Conservation (phyloP, 2,888 invertebrate species). For the Tinea pellionella region DNA sequence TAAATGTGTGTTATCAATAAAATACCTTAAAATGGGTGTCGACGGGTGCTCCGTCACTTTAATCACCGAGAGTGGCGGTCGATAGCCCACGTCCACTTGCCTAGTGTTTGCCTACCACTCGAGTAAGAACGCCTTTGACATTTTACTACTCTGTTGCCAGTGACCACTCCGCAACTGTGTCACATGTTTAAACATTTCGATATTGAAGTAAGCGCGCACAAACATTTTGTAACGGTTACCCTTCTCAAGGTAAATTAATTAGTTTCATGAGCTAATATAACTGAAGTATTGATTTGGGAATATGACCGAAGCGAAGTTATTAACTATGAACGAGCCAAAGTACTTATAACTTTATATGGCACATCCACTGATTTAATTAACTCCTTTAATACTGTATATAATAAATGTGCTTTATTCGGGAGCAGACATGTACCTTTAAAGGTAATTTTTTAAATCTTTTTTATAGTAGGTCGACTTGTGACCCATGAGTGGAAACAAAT, state of each 20-base stretch:
- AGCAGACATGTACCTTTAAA: no score
- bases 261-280: slow-evolving; percentile 19
- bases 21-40: slow-evolving; percentile 53
- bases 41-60: slow-evolving; percentile 55
- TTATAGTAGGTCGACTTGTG: no score
- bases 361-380: neutral
- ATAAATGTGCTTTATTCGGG: neutral
- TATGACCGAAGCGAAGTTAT: neutral
- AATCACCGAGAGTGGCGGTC: slow-evolving; percentile 62
- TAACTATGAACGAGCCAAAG: neutral
- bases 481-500: no score
- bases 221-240: slow-evolving; percentile 23
- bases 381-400: neutral
- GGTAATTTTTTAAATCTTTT: no score
- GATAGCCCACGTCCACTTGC: slow-evolving; percentile 55
- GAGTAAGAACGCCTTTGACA: slow-evolving; percentile 56
- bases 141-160: slow-evolving; percentile 30
- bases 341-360: neutral
- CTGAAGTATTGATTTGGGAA: neutral
- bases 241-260: slow-evolving; percentile 32
- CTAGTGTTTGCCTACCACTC: slow-evolving; percentile 57
- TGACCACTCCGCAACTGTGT: slow-evolving; percentile 4
- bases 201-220: slow-evolving; percentile 16
- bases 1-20: neutral
- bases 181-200: slow-evolving; percentile 40